phyloP scores from a whole-genome alignment of 2,888 invertebrate species.

The Geophilus truncorum region DNA sequence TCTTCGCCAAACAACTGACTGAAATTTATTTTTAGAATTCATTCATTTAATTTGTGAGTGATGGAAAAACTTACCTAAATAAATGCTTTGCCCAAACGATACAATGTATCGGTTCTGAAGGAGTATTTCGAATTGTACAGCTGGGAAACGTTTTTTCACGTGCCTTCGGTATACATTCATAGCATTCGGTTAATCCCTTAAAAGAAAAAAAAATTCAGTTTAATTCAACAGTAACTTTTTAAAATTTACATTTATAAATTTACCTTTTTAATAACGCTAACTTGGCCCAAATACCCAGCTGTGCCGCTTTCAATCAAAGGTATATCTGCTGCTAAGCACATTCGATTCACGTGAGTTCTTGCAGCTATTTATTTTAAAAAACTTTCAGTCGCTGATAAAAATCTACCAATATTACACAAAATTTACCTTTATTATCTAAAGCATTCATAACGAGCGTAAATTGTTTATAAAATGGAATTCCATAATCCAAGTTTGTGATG shows the following conservation, averaged over 20 bases:
- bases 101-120: slow-evolving; percentile 97
- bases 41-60: too few relatives aligned
- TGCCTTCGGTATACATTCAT: slow-evolving; percentile 90
- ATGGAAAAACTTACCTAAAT: slow-evolving; percentile 73
- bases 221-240: not conserved
- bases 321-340: slow-evolving; percentile 92
- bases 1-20: slow-evolving; percentile 96
- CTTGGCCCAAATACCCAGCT: slow-evolving; percentile 92
- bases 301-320: slow-evolving; percentile 97
- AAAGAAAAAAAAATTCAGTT: not conserved
- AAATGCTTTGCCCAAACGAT: slow-evolving; percentile 99
- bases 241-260: not conserved
- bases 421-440: slow-evolving; percentile 74
- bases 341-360: slow-evolving; percentile 95
- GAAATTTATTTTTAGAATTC: too few relatives aligned
- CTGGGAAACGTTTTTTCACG: slow-evolving; percentile 91
- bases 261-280: slow-evolving; percentile 52
- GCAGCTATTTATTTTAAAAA: too few relatives aligned
- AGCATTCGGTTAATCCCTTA: slow-evolving; percentile 83
- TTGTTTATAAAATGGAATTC: slow-evolving; percentile 81
- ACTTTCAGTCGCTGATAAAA: too few relatives aligned
- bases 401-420: too few relatives aligned
- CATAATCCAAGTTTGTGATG: slow-evolving; percentile 79
- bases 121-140: slow-evolving; percentile 98
- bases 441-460: slow-evolving; percentile 94